Evolutionary conservation across 2,888 invertebrate species (phyloP).

Genomic region (Ypsolopha scabrella): DNA sequence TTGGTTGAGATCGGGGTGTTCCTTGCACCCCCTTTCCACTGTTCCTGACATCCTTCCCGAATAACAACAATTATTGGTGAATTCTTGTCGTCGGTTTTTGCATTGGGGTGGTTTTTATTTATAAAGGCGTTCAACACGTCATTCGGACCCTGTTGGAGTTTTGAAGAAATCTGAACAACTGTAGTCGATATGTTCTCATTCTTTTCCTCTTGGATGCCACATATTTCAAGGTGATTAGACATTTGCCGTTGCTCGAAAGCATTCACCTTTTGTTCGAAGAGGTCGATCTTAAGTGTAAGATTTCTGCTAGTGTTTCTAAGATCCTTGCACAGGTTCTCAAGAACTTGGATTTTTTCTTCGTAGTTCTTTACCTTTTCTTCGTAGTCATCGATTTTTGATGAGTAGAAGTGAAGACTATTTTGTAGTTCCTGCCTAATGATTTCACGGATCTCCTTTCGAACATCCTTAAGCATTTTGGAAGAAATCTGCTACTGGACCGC

Average conservation of each 20-base stretch:
- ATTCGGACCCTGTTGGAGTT: neutral
- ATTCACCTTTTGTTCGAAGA: neutral
- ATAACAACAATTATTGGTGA: too few relatives aligned
- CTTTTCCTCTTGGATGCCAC: neutral
- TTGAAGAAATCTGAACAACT: neutral
- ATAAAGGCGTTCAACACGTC: neutral
- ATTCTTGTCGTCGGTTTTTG: too few relatives aligned
- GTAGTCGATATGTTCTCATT: neutral
- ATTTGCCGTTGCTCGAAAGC: neutral
- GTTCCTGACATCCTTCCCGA: too few relatives aligned
- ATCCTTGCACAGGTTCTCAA: conserved; percentile 4
- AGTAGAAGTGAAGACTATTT: conserved; percentile 10
- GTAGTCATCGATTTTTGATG: conserved; percentile 11
- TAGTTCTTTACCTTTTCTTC: conserved; percentile 4
- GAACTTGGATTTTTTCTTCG: conserved; percentile 4
- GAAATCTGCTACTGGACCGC: too few relatives aligned
- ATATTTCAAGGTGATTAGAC: neutral
- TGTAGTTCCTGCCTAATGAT: conserved; percentile 8
- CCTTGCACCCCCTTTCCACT: too few relatives aligned
- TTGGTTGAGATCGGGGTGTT: too few relatives aligned
- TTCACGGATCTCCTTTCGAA: conserved; percentile 7
- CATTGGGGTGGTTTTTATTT: neutral
- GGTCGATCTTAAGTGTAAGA: neutral
- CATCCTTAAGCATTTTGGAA: conserved; percentile 6
- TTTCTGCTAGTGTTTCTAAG: conserved; percentile 3